Conservation (phyloP, 2,888 invertebrate genomes). For the Eupeodes luniger region DNA sequence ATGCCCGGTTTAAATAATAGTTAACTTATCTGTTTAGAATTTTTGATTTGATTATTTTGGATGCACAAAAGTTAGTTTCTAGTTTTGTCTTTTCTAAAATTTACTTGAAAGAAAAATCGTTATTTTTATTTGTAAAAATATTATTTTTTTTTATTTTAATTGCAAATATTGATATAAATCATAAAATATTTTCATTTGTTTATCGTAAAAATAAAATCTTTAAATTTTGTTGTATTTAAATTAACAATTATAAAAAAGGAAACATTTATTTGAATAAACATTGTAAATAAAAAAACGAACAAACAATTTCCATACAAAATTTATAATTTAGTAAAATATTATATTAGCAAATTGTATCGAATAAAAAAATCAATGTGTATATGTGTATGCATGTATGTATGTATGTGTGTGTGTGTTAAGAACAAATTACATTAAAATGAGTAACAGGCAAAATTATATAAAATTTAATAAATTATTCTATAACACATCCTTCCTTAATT, state of each 20-base stretch:
- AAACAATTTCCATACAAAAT: conserved; percentile 46
- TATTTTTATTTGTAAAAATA: conserved; percentile 64
- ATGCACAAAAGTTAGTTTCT: no score
- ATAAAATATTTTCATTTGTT: conserved; percentile 37
- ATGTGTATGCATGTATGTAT: background rate
- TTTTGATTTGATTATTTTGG: no score
- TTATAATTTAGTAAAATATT: conserved; percentile 53
- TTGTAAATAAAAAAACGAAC: conserved; percentile 8
- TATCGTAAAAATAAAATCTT: conserved; percentile 68
- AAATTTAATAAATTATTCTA: conserved; percentile 55
- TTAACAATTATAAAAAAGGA: conserved; percentile 50
- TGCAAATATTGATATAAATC: conserved; percentile 56
- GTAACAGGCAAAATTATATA: conserved; percentile 17
- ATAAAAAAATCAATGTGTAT: conserved; percentile 32
- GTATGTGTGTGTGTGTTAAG: conserved; percentile 24
- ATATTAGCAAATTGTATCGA: background rate
- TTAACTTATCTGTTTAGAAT: no score
- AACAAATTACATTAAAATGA: conserved; percentile 21
- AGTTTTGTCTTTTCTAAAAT: no score
- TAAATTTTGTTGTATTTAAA: conserved; percentile 12
- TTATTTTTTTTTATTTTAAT: conserved; percentile 57
- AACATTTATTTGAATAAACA: conserved; percentile 1
- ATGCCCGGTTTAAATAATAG: no score
- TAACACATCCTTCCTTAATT: conserved; percentile 57
- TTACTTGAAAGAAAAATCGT: background rate